Conservation (phyloP, 2,888 invertebrate genomes). For the Lasioglossum villosulum region DNA sequence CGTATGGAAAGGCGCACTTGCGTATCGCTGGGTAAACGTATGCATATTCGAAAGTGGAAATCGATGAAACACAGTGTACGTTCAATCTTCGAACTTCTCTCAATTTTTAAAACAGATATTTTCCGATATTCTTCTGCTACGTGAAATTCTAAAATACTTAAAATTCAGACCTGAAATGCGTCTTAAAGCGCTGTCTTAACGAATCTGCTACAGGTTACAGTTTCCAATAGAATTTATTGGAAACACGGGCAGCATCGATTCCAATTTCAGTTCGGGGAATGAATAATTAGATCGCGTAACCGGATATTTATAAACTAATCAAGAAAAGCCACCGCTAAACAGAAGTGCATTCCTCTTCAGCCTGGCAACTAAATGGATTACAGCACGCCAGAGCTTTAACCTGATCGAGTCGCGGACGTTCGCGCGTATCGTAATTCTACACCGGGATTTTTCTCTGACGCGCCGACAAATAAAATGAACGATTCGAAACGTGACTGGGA, state of each 20-base stretch:
- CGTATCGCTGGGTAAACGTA: background rate
- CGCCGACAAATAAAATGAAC: too few relatives aligned
- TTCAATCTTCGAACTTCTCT: too few relatives aligned
- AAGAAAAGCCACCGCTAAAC: background rate
- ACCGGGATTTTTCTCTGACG: background rate
- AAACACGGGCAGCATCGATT: too few relatives aligned
- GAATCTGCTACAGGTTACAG: too few relatives aligned
- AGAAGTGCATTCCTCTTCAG: background rate
- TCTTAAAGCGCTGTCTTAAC: too few relatives aligned
- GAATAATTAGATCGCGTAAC: background rate
- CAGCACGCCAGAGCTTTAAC: background rate
- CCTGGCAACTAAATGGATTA: background rate
- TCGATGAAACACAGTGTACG: background rate
- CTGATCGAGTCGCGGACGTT: background rate
- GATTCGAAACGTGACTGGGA: too few relatives aligned
- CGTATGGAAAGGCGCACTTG: background rate
- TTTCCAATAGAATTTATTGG: too few relatives aligned
- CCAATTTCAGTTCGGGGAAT: too few relatives aligned
- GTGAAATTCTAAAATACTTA: too few relatives aligned
- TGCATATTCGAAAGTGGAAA: background rate
- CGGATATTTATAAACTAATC: background rate
- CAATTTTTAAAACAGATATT: too few relatives aligned
- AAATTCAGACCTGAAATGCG: too few relatives aligned
- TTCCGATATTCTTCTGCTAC: too few relatives aligned
- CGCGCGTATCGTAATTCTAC: background rate